Evolutionary conservation across 2,113 vertebrate genomes (phyloP), one percentile per base, ranked within the genome.

Genomic region (Amia ocellicauda): DNA sequence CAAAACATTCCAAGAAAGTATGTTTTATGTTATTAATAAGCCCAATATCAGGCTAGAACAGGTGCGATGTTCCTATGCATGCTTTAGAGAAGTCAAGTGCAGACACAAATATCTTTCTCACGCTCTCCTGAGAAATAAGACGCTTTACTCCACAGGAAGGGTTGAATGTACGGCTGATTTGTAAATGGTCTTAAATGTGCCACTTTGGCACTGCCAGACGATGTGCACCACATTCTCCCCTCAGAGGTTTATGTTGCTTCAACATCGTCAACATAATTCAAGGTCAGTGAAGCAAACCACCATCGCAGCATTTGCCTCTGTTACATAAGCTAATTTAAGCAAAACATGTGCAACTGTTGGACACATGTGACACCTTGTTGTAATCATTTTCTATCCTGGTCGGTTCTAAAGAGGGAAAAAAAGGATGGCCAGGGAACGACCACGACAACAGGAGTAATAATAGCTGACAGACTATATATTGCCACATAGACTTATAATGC

Each of bases 251-350:
- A 47, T 14, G 13, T 47, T 47, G 13, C 43, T 47, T 47, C 43
- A 47, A n/a, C 13, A n/a, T 4, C 10, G n/a, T 47, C 43, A 14
- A 47, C 43, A 47, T 17, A 4, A 47, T 17, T n/a, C 43, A 47
- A 17, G 43, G 43, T 47, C 43, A 47, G n/a, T 47, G 43, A 47
- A 47, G n/a, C 43, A 47, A 47, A n/a, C n/a, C 43, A 47, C 43
- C 16, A 8, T 36, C 31, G 11, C 5, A 47, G 43, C 43, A 13
- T 16, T 14, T 47, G 43, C n/a, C 31, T 11, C 31, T 36, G 31
- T 36, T 36, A 36, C 31, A 36, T 47, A 14, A 47, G 43, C 43
- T 47, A 47, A 47, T 47, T 47, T 47, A 47, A 47, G 4, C 43
- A 3, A 14, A 17, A 16, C n/a, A 13, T 17, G 13, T 14, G 16